Conservation (phyloP, 2,113 vertebrate genomes). For the Coryphaenoides rupestris region DNA sequence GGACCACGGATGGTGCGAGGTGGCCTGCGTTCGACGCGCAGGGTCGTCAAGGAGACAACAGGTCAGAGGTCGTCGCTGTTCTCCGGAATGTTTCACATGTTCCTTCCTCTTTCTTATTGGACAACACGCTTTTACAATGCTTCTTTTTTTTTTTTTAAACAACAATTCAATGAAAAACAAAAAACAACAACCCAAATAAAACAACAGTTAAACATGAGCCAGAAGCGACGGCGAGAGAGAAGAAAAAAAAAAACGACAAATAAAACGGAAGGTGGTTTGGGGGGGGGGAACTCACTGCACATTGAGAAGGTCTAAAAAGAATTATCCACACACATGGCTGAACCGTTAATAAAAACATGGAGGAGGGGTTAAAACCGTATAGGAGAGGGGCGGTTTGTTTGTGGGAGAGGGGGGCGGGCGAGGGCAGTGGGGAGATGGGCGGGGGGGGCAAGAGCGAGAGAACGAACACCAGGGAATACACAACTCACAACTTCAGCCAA, state of each 20-base stretch:
- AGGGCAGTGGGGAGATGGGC: constrained; percentile 6
- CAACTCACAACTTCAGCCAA: constrained; percentile 69
- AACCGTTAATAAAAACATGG: constrained; percentile 69
- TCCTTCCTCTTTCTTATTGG: constrained; percentile 77
- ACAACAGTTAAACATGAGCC: constrained; percentile 59
- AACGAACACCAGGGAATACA: constrained; percentile 43
- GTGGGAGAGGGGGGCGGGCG: constrained; percentile 11
- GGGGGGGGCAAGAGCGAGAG: too few relatives aligned
- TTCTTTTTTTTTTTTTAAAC: constrained; percentile 22
- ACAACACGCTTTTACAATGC: constrained; percentile 67
- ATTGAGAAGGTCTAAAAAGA: constrained; percentile 70
- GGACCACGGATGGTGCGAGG: constrained; percentile 58
- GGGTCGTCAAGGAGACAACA: constrained; percentile 64
- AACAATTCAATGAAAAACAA: constrained; percentile 63
- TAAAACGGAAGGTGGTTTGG: constrained; percentile 60
- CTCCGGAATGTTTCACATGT: constrained; percentile 75
- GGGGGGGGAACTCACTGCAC: constrained; percentile 73
- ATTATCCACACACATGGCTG: constrained; percentile 65
- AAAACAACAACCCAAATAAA: constrained; percentile 23
- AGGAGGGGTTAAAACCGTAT: constrained; percentile 52
- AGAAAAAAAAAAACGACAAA: constrained; percentile 62
- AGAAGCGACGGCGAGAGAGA: constrained; percentile 62
- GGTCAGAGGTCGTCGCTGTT: constrained; percentile 63
- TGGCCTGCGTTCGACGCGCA: constrained; percentile 64
- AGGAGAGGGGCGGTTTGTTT: constrained; percentile 4